These are phyloP conservation scores for Dolomedes plantarius DNA, from an alignment of 2,888 invertebrate genomes.

Conservation along the genomic window DNA sequence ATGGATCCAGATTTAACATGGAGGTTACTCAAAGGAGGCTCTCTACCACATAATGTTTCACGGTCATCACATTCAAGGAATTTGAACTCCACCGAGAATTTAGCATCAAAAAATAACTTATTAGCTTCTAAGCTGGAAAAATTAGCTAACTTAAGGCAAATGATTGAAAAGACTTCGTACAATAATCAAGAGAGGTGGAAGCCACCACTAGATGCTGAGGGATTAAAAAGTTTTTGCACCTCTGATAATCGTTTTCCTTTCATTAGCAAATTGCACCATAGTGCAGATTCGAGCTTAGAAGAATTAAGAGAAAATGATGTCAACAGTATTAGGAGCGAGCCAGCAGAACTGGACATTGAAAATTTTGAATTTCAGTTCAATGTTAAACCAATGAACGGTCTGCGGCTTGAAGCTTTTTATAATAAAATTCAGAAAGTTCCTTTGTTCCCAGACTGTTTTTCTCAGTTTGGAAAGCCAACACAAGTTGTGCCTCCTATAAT, in stretches of 20 bases:
- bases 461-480: constrained; percentile 69
- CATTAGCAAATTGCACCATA: constrained; percentile 53
- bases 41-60: constrained; percentile 30
- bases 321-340: constrained; percentile 65
- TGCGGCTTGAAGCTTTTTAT: constrained; percentile 67
- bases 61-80: constrained; percentile 17
- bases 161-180: constrained; percentile 44
- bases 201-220: constrained; percentile 74
- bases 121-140: constrained; percentile 61
- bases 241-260: constrained; percentile 51
- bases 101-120: constrained; percentile 39
- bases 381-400: constrained; percentile 62
- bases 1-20: constrained; percentile 46
- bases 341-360: constrained; percentile 64
- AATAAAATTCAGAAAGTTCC: constrained; percentile 70
- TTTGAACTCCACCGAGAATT: constrained; percentile 46
- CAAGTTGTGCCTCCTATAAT: constrained; percentile 69
- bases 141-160: constrained; percentile 43
- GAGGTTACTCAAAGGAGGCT: constrained; percentile 39
- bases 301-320: constrained; percentile 61
- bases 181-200: constrained; percentile 49
- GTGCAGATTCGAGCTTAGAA: constrained; percentile 66
- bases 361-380: constrained; percentile 64
- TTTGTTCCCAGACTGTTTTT: constrained; percentile 60
- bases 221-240: constrained; percentile 34